These are phyloP conservation scores for Capitulum mitella DNA, from an alignment of 2,888 invertebrate species.

Conservation along the genomic window DNA sequence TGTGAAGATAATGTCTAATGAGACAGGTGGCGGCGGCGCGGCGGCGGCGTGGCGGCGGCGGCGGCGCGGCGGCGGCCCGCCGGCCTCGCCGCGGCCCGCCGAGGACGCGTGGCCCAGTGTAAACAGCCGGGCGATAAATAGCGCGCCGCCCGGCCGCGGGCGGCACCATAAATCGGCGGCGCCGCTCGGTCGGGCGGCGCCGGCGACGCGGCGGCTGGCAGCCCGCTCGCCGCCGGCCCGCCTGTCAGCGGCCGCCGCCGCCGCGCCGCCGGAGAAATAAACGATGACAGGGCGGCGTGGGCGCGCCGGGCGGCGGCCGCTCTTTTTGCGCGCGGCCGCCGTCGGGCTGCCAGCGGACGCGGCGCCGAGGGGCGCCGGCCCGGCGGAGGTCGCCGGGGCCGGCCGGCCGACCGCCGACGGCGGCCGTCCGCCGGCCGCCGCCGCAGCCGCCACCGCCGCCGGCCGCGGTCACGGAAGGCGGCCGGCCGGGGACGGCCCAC, in stretches of 20 bases:
- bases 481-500: not conserved
- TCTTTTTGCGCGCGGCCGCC: not conserved
- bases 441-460: no score
- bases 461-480: no score
- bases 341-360: not conserved
- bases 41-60: not conserved
- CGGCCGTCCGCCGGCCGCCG: not conserved
- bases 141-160: not conserved
- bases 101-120: conserved; percentile 6
- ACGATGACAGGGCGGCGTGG: conserved; percentile 13
- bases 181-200: not conserved
- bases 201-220: not conserved
- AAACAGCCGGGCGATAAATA: conserved; percentile 10
- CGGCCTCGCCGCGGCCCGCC: not conserved
- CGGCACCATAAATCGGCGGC: not conserved
- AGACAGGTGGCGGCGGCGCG: not conserved
- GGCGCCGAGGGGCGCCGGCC: not conserved
- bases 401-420: no score
- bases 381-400: not conserved
- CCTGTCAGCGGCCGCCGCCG: not conserved
- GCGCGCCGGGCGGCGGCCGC: not conserved
- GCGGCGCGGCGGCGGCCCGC: not conserved
- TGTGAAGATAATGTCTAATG: conserved; percentile 9
- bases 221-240: not conserved
- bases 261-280: conserved; percentile 18